phyloP scores from a whole-genome alignment of 2,113 vertebrate species.

The Archilochus colubris region DNA sequence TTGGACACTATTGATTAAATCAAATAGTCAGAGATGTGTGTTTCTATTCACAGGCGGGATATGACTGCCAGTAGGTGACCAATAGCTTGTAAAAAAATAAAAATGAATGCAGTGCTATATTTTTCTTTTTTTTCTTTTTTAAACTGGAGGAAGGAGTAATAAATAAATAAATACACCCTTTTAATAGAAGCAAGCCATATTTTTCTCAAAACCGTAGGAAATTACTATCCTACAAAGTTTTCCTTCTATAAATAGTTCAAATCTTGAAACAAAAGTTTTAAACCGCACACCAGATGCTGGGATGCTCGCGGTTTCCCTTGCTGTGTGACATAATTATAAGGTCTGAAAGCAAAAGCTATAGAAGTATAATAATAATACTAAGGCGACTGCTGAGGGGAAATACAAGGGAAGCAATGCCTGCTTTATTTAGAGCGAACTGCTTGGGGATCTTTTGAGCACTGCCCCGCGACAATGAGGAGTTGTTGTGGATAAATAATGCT shows the following conservation, averaged over 20 bases:
- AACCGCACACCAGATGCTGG: conserved; percentile 84
- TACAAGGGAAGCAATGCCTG: conserved; percentile 53
- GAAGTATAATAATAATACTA: conserved; percentile 73
- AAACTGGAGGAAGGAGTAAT: conserved; percentile 57
- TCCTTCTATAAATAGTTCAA: conserved; percentile 83
- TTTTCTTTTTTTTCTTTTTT: background rate
- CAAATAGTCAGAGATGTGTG: conserved; percentile 24
- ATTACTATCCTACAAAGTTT: conserved; percentile 83
- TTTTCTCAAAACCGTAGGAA: conserved; percentile 80
- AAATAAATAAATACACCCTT: conserved; percentile 63
- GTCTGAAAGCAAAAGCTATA: conserved; percentile 74
- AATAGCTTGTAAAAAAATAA: background rate
- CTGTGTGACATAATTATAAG: conserved; percentile 87
- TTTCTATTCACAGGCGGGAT: conserved; percentile 10
- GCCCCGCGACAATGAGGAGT: background rate
- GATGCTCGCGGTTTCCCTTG: conserved; percentile 82
- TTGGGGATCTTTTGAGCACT: conserved; percentile 13
- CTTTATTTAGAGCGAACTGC: conserved; percentile 60
- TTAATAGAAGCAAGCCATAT: conserved; percentile 75
- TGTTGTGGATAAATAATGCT: conserved; percentile 1
- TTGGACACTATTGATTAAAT: conserved; percentile 61
- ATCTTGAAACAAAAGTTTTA: conserved; percentile 87
- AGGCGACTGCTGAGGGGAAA: conserved; percentile 68
- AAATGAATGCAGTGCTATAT: background rate
- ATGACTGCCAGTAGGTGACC: conserved; percentile 34